phyloP scores from a whole-genome alignment of 2,888 invertebrate species.

The Dione vanillae region DNA sequence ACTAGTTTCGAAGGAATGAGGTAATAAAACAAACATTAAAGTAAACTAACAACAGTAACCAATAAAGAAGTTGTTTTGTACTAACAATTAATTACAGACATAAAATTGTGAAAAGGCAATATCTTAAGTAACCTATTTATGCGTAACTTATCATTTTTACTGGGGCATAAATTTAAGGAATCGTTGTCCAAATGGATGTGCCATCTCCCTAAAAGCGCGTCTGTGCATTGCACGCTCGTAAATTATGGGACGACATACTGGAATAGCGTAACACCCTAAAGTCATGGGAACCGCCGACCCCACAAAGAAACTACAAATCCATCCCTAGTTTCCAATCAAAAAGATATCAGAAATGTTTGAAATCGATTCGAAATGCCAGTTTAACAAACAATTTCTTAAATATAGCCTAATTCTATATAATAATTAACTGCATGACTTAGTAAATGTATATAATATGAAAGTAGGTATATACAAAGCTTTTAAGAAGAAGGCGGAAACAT shows the following conservation, averaged over 20 bases:
- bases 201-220: constrained; percentile 76
- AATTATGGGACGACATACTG: constrained; percentile 80
- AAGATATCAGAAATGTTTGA: constrained; percentile 73
- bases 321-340: constrained; percentile 72
- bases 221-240: constrained; percentile 75
- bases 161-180: constrained; percentile 71
- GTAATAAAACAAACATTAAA: constrained; percentile 42
- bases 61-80: constrained; percentile 45
- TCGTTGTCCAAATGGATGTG: constrained; percentile 63
- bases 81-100: constrained; percentile 44
- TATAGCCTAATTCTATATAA: constrained; percentile 64
- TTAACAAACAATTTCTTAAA: constrained; percentile 78
- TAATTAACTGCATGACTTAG: constrained; percentile 70
- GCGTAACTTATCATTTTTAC: constrained; percentile 61
- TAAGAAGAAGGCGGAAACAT: constrained; percentile 65
- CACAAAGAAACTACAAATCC: constrained; percentile 80
- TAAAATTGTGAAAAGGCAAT: constrained; percentile 41
- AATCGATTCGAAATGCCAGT: constrained; percentile 74
- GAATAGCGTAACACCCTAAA: constrained; percentile 83
- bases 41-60: constrained; percentile 39
- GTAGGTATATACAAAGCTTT: constrained; percentile 67
- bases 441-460: constrained; percentile 70
- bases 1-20: constrained; percentile 32
- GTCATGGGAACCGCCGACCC: constrained; percentile 75
- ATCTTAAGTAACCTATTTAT: constrained; percentile 45